phyloP scores from a whole-genome alignment of 1,140 invertebrate genomes.

The Zaprionus capensis region DNA sequence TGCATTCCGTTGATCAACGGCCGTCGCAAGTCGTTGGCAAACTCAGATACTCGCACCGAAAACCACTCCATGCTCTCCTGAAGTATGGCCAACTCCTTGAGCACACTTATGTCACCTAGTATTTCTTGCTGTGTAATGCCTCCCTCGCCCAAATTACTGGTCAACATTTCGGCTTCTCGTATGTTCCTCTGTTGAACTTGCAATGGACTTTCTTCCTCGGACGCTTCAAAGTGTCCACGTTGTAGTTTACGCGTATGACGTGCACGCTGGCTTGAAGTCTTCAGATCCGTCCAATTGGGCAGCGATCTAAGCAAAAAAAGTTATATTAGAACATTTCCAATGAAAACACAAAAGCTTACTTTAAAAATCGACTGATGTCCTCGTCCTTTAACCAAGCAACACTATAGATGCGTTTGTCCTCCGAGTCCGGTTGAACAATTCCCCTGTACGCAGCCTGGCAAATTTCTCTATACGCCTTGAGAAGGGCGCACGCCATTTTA shows the following conservation, averaged over 20 bases:
- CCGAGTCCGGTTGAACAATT: constrained; percentile 92
- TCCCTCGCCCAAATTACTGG: constrained; percentile 93
- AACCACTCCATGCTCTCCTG: constrained; percentile 96
- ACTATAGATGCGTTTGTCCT: constrained; percentile 92
- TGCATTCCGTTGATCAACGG: constrained; percentile 78
- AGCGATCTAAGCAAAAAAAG: constrained; percentile 86
- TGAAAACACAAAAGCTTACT: constrained; percentile 85
- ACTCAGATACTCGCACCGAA: constrained; percentile 85
- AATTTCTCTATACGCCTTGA: constrained; percentile 91
- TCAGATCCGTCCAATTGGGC: constrained; percentile 92
- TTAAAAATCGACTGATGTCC: constrained; percentile 95
- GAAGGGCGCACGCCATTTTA: constrained; percentile 83
- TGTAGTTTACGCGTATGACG: constrained; percentile 80
- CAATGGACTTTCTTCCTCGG: constrained; percentile 89
- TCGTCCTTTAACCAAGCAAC: constrained; percentile 97
- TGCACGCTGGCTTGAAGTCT: constrained; percentile 85
- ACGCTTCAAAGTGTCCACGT: constrained; percentile 84
- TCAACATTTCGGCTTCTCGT: constrained; percentile 96
- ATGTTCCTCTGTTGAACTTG: constrained; percentile 92
- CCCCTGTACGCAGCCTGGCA: constrained; percentile 90
- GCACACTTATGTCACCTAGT: constrained; percentile 89
- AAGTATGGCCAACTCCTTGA: constrained; percentile 93
- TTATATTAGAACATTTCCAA: not conserved
- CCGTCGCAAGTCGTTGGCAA: constrained; percentile 85
- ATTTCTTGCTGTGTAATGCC: constrained; percentile 94